Percentiles rank a stretch among this genome's conserved stretches.
Conservation (phyloP, 2,113 vertebrate genomes). For the Tichodroma muraria region DNA sequence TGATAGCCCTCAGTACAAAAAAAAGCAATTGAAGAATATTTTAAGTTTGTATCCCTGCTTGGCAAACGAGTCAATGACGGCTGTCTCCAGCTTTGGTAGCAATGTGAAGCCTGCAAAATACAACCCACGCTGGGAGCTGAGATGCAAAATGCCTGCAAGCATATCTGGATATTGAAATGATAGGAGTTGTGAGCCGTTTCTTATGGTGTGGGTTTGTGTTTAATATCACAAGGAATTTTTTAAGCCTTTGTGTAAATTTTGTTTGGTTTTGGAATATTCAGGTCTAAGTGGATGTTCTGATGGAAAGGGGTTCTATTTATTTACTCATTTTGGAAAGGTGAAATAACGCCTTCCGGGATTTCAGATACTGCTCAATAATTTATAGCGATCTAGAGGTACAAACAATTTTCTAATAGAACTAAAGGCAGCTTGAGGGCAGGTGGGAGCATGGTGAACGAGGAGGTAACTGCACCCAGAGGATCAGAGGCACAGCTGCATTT, state of each 20-base stretch:
- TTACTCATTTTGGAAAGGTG: background rate
- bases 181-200: background rate
- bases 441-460: background rate
- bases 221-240: background rate
- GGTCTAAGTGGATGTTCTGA: background rate
- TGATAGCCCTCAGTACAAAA: background rate
- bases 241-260: background rate
- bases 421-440: background rate
- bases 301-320: background rate
- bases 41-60: background rate
- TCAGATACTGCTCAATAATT: constrained; percentile 3
- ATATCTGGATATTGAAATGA: background rate
- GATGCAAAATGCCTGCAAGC: background rate
- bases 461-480: constrained; percentile 3
- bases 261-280: background rate
- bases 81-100: background rate
- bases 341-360: background rate
- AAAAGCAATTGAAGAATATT: background rate
- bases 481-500: constrained; percentile 33
- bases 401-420: background rate
- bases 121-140: background rate
- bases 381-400: background rate
- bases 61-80: background rate
- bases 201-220: background rate
- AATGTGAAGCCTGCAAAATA: background rate